A percentile compares a stretch with the other conserved stretches of the same genome.
phyloP scores from a whole-genome alignment of 2,888 invertebrate genomes.

The Aelia acuminata region DNA sequence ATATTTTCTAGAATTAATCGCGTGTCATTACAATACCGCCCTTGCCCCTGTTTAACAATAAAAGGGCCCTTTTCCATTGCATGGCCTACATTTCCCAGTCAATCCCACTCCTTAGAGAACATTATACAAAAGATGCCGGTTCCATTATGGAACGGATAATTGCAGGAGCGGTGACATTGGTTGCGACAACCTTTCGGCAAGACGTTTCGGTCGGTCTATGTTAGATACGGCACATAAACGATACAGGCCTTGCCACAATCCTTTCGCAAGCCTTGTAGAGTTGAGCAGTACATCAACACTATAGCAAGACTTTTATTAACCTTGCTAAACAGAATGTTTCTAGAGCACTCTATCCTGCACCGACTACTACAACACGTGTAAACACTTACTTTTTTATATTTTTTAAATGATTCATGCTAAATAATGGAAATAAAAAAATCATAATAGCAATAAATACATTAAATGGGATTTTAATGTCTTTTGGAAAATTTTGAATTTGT shows the following conservation, averaged over 20 bases:
- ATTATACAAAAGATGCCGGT: slow-evolving; percentile 4
- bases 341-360: neutral
- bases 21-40: neutral
- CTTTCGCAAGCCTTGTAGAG: neutral
- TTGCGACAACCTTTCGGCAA: slow-evolving; percentile 24
- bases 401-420: too few relatives aligned
- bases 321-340: neutral
- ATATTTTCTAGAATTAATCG: neutral
- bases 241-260: neutral
- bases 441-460: too few relatives aligned
- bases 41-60: neutral
- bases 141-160: slow-evolving; percentile 17
- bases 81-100: neutral
- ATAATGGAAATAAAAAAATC: too few relatives aligned
- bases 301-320: neutral
- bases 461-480: too few relatives aligned
- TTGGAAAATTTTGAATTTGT: too few relatives aligned
- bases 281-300: neutral
- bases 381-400: too few relatives aligned
- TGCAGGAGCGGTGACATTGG: neutral
- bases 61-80: neutral
- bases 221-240: neutral
- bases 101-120: neutral
- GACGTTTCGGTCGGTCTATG: neutral
- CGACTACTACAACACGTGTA: too few relatives aligned